Conservation (phyloP, 2,888 invertebrate species). For the Lamproptera curius region DNA sequence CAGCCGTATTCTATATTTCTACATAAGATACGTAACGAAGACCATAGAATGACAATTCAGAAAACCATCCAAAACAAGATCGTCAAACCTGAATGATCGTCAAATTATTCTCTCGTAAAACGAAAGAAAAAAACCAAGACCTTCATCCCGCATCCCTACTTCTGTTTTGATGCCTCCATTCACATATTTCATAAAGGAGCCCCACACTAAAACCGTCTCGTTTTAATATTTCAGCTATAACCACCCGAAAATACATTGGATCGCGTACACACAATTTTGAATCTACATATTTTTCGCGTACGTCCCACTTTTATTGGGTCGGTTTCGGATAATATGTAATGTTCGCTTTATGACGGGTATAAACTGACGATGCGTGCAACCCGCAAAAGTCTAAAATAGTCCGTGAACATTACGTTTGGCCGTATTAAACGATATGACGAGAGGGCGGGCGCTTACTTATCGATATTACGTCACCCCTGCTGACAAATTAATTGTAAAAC, state of each 20-base stretch:
- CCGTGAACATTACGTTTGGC: slow-evolving; percentile 47
- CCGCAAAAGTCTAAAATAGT: slow-evolving; percentile 38
- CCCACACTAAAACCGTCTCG: slow-evolving; percentile 17
- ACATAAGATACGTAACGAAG: no score
- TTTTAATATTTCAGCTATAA: slow-evolving; percentile 23
- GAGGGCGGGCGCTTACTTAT: slow-evolving; percentile 17
- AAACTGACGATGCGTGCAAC: slow-evolving; percentile 30
- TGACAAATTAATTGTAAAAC: no score
- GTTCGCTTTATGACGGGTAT: slow-evolving; percentile 54
- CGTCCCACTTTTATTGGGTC: slow-evolving; percentile 49
- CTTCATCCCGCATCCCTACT: slow-evolving; percentile 7
- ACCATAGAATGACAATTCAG: no score
- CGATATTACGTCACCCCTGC: no score
- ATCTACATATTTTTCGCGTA: slow-evolving; percentile 51
- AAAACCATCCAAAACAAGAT: no score
- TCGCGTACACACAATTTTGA: slow-evolving; percentile 34
- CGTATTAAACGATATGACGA: slow-evolving; percentile 32
- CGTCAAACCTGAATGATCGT: slow-evolving; percentile 1
- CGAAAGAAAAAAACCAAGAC: slow-evolving; percentile 7
- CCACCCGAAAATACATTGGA: slow-evolving; percentile 29
- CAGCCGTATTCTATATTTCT: no score
- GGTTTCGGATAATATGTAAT: slow-evolving; percentile 49
- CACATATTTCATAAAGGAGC: slow-evolving; percentile 21
- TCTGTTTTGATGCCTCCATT: slow-evolving; percentile 21
- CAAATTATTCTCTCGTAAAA: slow-evolving; percentile 16